A percentile compares a stretch with the other conserved stretches of the same genome.
phyloP scores from a whole-genome alignment of 2,113 vertebrate genomes.

The Eretmochelys imbricata region DNA sequence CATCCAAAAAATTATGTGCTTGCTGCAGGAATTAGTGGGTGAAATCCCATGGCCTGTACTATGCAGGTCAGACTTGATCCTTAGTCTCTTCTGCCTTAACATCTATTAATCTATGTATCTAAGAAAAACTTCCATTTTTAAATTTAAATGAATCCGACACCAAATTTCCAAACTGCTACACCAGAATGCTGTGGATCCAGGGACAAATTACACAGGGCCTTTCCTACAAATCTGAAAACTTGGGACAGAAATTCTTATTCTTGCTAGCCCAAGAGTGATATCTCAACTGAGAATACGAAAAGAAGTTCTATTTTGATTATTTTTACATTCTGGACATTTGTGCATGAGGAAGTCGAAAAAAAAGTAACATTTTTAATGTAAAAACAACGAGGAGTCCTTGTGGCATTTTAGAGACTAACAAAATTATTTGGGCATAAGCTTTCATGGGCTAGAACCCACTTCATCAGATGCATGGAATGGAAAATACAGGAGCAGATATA shows the following conservation, averaged over 20 bases:
- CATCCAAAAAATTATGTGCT: neutral
- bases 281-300: neutral
- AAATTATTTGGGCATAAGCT: too few relatives aligned
- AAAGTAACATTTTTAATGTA: neutral
- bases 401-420: too few relatives aligned
- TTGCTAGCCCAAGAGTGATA: accelerated
- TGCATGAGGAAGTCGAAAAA: neutral
- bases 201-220: accelerated
- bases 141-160: neutral
- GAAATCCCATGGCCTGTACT: neutral
- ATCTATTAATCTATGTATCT: neutral
- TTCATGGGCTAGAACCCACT: too few relatives aligned
- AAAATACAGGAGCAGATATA: too few relatives aligned
- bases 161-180: neutral
- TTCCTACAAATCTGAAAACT: neutral
- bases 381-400: too few relatives aligned
- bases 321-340: neutral
- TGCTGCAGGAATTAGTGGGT: neutral
- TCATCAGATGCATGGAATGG: too few relatives aligned
- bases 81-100: neutral
- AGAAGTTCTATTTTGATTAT: neutral
- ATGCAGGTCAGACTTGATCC: neutral
- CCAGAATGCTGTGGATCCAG: neutral
- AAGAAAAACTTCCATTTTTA: neutral
- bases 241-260: neutral